phyloP scores from a whole-genome alignment of 1,140 invertebrate genomes.

The Lerema accius region DNA sequence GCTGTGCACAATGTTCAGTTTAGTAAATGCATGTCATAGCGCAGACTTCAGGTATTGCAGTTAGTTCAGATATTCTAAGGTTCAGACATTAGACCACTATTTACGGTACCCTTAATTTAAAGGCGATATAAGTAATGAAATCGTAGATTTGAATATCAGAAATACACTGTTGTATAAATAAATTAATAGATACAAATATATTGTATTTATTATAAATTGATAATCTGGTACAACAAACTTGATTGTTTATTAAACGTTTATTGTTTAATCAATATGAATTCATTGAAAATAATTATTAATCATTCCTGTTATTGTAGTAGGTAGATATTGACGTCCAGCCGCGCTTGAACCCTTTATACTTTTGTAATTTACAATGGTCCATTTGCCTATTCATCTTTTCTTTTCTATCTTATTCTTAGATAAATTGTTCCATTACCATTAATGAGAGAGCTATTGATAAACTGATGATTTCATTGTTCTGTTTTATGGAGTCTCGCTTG shows the following conservation, averaged over 20 bases:
- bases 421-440: constrained; percentile 9
- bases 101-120: too few relatives aligned
- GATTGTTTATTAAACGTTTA: too few relatives aligned
- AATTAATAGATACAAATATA: too few relatives aligned
- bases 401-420: constrained; percentile 21
- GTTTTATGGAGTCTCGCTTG: neutral
- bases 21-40: constrained; percentile 8
- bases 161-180: too few relatives aligned
- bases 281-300: constrained; percentile 2
- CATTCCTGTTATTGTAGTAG: constrained; percentile 6
- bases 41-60: constrained; percentile 1
- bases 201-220: too few relatives aligned
- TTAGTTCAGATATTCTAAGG: too few relatives aligned
- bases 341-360: constrained; percentile 28
- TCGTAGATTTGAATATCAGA: too few relatives aligned
- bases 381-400: constrained; percentile 14
- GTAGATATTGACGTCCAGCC: constrained; percentile 27
- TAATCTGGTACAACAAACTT: too few relatives aligned
- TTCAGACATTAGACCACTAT: neutral
- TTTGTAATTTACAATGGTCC: constrained; percentile 20
- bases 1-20: constrained; percentile 33
- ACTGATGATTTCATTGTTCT: neutral
- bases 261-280: neutral
- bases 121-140: too few relatives aligned
- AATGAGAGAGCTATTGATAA: neutral